phyloP scores from a whole-genome alignment of 2,113 vertebrate species.

The Australoheros scitulus region DNA sequence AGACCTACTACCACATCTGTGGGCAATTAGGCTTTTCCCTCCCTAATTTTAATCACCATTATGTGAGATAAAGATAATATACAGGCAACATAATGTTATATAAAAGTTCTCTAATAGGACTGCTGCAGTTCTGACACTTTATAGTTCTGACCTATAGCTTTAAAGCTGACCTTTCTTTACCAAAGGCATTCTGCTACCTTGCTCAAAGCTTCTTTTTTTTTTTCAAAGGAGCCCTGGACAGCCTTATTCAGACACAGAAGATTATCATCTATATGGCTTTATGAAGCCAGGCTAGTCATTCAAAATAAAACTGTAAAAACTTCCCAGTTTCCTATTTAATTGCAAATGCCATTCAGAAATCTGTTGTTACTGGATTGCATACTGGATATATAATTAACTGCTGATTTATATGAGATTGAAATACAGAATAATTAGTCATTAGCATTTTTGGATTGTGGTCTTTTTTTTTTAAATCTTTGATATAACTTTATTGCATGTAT shows the following conservation, averaged over 20 bases:
- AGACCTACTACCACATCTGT: background rate
- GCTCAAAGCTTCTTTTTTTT: slow-evolving; percentile 1
- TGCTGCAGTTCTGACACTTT: background rate
- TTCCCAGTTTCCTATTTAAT: background rate
- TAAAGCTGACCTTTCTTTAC: background rate
- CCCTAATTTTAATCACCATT: background rate
- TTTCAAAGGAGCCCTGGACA: background rate
- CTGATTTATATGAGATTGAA: background rate
- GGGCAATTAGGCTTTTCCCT: background rate
- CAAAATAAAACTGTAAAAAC: background rate
- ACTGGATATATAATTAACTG: background rate
- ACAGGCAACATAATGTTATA: background rate
- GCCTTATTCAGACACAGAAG: background rate
- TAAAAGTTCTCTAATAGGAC: background rate
- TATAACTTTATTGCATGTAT: background rate
- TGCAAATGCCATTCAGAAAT: background rate
- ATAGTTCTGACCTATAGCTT: background rate
- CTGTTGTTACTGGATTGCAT: background rate
- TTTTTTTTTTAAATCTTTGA: background rate
- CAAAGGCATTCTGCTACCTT: background rate
- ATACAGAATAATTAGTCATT: too few relatives aligned
- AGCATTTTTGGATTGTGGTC: background rate
- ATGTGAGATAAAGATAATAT: background rate
- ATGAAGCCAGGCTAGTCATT: background rate
- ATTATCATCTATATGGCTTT: background rate